These are phyloP conservation scores for Brienomyrus longianalis DNA, from an alignment of 2,113 vertebrate genomes.

Conservation along the genomic window DNA sequence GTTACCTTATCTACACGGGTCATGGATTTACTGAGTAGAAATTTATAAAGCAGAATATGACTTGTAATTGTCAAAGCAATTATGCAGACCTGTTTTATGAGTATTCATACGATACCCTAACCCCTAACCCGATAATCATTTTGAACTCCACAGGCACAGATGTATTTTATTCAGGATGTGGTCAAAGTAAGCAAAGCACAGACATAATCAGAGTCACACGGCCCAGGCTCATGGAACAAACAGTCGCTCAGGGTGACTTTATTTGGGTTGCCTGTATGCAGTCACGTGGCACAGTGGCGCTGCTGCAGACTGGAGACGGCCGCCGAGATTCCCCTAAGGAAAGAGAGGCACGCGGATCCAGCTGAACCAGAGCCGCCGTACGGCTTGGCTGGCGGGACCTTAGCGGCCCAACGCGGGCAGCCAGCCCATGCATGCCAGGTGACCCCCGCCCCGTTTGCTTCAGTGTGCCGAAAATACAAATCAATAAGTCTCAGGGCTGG, in stretches of 20 bases:
- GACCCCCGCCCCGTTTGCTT: background rate
- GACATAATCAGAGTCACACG: background rate
- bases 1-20: background rate
- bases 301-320: too few relatives aligned
- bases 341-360: background rate
- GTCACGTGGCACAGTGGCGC: background rate
- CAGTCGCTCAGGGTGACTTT: background rate
- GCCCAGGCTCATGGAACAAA: background rate
- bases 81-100: background rate
- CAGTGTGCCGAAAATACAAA: background rate
- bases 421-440: background rate
- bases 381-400: background rate
- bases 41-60: background rate
- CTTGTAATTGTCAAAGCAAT: background rate
- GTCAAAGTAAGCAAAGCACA: background rate
- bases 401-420: background rate
- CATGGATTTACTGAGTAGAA: background rate
- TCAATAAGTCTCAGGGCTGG: slow-evolving; percentile 2
- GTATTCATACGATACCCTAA: background rate
- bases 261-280: background rate
- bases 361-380: background rate
- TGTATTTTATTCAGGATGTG: background rate
- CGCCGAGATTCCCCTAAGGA: too few relatives aligned
- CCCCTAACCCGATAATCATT: background rate
- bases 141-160: background rate